Conservation (phyloP, 2,888 invertebrate species). For the Andrena fulva region DNA sequence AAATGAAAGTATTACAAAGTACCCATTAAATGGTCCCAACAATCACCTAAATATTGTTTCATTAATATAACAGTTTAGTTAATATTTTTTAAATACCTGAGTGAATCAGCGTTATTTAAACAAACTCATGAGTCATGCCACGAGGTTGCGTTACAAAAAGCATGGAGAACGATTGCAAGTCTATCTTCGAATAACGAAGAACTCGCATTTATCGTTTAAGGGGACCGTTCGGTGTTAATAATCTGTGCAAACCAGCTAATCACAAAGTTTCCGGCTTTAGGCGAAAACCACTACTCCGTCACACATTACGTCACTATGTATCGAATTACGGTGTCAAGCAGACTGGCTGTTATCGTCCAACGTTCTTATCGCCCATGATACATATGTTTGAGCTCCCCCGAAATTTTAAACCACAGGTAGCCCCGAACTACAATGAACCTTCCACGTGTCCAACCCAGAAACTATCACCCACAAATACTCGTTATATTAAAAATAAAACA, state of each 20-base stretch:
- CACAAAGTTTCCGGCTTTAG: constrained; percentile 41
- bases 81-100: too few relatives aligned
- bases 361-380: constrained; percentile 30
- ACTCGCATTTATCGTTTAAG: neutral
- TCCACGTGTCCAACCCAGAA: neutral
- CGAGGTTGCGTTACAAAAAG: neutral
- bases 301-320: constrained; percentile 39
- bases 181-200: neutral
- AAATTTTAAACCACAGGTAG: constrained; percentile 20
- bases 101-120: too few relatives aligned
- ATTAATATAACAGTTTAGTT: too few relatives aligned
- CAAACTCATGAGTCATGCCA: too few relatives aligned
- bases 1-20: too few relatives aligned
- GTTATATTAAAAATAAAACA: neutral
- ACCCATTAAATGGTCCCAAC: too few relatives aligned
- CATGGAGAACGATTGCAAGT: neutral
- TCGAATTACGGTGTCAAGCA: constrained; percentile 26
- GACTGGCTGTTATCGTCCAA: constrained; percentile 35
- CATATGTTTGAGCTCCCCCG: neutral
- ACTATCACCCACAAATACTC: neutral
- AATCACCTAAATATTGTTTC: too few relatives aligned
- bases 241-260: constrained; percentile 36
- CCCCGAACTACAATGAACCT: constrained; percentile 9
- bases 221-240: constrained; percentile 14
- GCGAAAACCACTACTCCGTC: constrained; percentile 26